These are phyloP conservation scores for Oncorhynchus clarkii DNA, from an alignment of 2,113 vertebrate genomes.

Conservation along the genomic window DNA sequence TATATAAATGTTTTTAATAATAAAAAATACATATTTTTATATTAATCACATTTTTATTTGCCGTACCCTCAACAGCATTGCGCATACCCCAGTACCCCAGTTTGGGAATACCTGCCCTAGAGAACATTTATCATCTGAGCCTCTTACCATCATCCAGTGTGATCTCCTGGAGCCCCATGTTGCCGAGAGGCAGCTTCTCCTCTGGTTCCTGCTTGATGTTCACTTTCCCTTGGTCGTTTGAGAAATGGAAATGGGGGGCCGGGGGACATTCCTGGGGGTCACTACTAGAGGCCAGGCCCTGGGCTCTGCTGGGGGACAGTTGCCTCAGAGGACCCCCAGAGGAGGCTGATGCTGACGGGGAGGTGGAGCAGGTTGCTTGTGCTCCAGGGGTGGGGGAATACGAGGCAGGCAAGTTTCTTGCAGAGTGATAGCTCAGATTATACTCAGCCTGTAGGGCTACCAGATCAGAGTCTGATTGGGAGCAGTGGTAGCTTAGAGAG, in stretches of 20 bases:
- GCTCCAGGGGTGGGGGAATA: slow-evolving; percentile 71
- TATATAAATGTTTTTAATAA: too few species aligned
- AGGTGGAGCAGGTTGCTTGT: slow-evolving; percentile 75
- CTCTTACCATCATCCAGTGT: slow-evolving; percentile 95
- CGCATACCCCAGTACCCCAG: too few species aligned
- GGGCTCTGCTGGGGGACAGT: slow-evolving; percentile 56
- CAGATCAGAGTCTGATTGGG: slow-evolving; percentile 35
- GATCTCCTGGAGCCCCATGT: slow-evolving; percentile 88
- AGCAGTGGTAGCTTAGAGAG: slow-evolving; percentile 68
- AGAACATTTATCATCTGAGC: neutral
- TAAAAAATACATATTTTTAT: too few species aligned
- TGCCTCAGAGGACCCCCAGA: slow-evolving; percentile 58
- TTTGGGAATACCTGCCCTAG: too few species aligned
- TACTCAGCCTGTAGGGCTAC: slow-evolving; percentile 1
- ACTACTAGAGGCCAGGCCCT: slow-evolving; percentile 43
- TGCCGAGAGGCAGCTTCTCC: slow-evolving; percentile 75
- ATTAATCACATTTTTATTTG: too few species aligned
- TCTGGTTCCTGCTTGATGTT: slow-evolving; percentile 87
- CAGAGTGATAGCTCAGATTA: slow-evolving; percentile 61
- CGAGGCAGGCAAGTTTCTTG: slow-evolving; percentile 69
- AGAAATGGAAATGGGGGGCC: slow-evolving; percentile 49
- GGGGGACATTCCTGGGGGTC: slow-evolving; percentile 70
- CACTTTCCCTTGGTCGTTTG: slow-evolving; percentile 38
- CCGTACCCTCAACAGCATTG: too few species aligned
- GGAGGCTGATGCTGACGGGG: slow-evolving; percentile 73